phyloP scores from a whole-genome alignment of 2,888 invertebrate species.

The Nemapogon koenigi region DNA sequence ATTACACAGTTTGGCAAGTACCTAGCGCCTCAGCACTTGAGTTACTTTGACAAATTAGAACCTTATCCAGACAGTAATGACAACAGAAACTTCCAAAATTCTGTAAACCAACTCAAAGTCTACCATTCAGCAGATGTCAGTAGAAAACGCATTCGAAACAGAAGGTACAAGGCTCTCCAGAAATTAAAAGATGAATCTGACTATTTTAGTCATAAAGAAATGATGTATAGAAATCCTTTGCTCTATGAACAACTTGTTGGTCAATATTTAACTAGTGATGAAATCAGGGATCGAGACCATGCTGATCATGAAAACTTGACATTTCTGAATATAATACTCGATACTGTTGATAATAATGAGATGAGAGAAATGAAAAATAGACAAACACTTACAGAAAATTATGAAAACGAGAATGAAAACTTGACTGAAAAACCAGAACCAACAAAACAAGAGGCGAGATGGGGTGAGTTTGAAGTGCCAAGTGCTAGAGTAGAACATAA shows the following conservation, averaged over 20 bases:
- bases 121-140: slow-evolving; percentile 59
- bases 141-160: slow-evolving; percentile 72
- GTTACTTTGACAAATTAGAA: slow-evolving; percentile 66
- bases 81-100: slow-evolving; percentile 66
- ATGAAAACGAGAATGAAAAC: slow-evolving; percentile 24
- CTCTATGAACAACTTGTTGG: slow-evolving; percentile 91
- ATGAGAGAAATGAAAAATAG: slow-evolving; percentile 67
- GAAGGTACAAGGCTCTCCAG: slow-evolving; percentile 82
- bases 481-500: slow-evolving; percentile 29
- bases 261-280: slow-evolving; percentile 80
- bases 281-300: slow-evolving; percentile 70
- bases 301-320: slow-evolving; percentile 63
- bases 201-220: slow-evolving; percentile 92
- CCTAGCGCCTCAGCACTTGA: slow-evolving; percentile 71
- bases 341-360: slow-evolving; percentile 78
- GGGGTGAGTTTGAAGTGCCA: slow-evolving; percentile 64
- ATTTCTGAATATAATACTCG: slow-evolving; percentile 79
- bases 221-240: slow-evolving; percentile 91
- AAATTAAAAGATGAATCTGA: slow-evolving; percentile 71
- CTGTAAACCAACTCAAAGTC: slow-evolving; percentile 67
- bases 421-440: slow-evolving; percentile 18
- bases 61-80: slow-evolving; percentile 21
- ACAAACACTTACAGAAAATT: slow-evolving; percentile 66
- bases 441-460: slow-evolving; percentile 36
- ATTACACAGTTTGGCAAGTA: slow-evolving; percentile 78